Conservation (phyloP, 2,113 vertebrate genomes). For the Calonectris borealis region DNA sequence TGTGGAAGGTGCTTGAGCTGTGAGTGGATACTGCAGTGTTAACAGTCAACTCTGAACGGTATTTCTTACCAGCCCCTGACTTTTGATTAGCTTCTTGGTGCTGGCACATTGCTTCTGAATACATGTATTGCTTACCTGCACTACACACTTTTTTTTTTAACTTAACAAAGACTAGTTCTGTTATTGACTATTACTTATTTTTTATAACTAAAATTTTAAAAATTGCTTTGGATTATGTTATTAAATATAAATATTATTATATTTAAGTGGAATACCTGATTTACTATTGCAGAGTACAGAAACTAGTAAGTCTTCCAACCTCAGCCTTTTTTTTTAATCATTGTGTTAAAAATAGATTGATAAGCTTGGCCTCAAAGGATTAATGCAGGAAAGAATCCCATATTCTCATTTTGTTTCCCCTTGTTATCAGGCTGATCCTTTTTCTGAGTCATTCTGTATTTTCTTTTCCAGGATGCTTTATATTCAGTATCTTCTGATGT, state of each 20-base stretch:
- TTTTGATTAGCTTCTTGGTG: background rate
- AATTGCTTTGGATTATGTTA: background rate
- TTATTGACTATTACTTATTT: background rate
- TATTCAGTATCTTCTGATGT: background rate
- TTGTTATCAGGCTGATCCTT: background rate
- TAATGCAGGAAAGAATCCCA: background rate
- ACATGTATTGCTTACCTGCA: background rate
- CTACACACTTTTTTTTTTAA: background rate
- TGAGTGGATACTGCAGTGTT: background rate
- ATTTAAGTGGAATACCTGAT: background rate
- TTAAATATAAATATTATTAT: no score
- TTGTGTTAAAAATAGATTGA: slow-evolving; percentile 38
- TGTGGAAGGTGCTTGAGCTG: background rate
- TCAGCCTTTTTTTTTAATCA: background rate
- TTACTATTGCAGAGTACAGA: background rate
- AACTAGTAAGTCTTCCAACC: background rate
- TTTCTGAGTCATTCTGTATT: background rate
- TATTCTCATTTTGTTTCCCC: background rate
- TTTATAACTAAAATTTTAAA: background rate
- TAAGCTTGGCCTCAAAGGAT: background rate
- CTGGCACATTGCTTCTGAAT: background rate
- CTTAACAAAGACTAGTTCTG: background rate
- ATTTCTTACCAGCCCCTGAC: background rate
- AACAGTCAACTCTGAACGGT: background rate
- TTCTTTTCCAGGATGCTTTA: slow-evolving; percentile 32